phyloP scores from a whole-genome alignment of 2,888 invertebrate species.

The Eristalis tenax region DNA sequence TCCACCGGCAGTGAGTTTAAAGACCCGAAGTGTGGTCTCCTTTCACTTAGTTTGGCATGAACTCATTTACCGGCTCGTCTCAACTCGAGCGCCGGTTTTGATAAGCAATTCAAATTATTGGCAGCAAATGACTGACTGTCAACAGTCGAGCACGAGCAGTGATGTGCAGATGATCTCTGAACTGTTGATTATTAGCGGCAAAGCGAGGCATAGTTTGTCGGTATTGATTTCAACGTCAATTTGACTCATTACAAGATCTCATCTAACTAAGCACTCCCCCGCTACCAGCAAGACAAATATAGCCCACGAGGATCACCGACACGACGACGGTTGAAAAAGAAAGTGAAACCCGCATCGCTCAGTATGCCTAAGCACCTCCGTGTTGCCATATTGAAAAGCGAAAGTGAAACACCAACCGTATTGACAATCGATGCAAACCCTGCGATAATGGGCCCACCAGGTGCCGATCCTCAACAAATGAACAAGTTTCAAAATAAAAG shows the following conservation, averaged over 20 bases:
- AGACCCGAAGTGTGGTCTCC: neutral
- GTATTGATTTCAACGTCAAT: neutral
- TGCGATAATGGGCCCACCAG: conserved; percentile 14
- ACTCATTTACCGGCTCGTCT: neutral
- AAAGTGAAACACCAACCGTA: conserved; percentile 55
- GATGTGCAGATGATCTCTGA: too few relatives aligned
- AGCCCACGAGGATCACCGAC: conserved; percentile 33
- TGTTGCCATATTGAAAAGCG: conserved; percentile 60
- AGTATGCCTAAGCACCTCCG: conserved; percentile 29
- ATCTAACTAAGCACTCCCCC: neutral
- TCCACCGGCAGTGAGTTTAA: neutral
- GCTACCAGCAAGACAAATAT: neutral
- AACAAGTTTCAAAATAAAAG: conserved; percentile 42
- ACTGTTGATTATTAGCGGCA: too few relatives aligned
- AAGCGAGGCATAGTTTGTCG: neutral
- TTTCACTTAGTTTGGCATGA: neutral
- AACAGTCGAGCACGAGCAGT: neutral
- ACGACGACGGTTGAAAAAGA: conserved; percentile 30
- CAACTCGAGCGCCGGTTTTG: neutral
- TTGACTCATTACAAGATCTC: neutral
- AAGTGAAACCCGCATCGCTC: conserved; percentile 58
- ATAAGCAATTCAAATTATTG: neutral
- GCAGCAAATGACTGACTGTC: neutral
- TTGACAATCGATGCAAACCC: conserved; percentile 62
- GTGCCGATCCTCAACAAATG: conserved; percentile 20